These are phyloP conservation scores for Amblyopsis rosae DNA, from an alignment of 2,113 vertebrate species.

Conservation along the genomic window DNA sequence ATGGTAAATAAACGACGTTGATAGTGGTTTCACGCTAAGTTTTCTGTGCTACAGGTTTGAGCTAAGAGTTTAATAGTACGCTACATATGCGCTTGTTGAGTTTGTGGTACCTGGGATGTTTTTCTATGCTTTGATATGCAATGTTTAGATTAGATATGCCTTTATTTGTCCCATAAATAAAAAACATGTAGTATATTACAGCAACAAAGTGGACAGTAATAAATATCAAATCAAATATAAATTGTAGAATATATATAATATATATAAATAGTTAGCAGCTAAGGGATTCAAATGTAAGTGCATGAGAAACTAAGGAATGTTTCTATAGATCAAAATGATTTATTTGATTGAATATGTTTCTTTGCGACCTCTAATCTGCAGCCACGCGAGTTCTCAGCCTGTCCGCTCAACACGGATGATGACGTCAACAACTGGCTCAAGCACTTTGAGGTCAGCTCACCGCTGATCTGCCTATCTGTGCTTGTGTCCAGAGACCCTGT, in stretches of 20 bases:
- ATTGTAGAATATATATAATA: too few species aligned
- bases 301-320: background rate
- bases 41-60: too few species aligned
- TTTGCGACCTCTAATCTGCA: conserved; percentile 53
- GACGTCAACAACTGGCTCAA: conserved; percentile 90
- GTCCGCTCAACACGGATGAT: conserved; percentile 85
- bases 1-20: conserved; percentile 79
- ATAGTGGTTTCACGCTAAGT: too few species aligned
- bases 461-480: conserved; percentile 92
- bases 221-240: too few species aligned
- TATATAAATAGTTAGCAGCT: too few species aligned
- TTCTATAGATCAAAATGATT: background rate
- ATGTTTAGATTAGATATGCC: background rate
- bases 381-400: conserved; percentile 90
- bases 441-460: conserved; percentile 91
- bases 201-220: too few species aligned
- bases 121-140: background rate
- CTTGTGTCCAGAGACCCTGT: conserved; percentile 95
- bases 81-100: too few species aligned
- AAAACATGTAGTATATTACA: too few species aligned
- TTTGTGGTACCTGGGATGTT: background rate
- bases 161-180: background rate
- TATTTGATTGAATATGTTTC: conserved; percentile 6
- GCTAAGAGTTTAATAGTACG: too few species aligned
- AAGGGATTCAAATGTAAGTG: too few species aligned